Percentiles rank a stretch among this genome's conserved stretches.
Conservation (phyloP, 2,113 vertebrate species). For the Fulmarus glacialis region DNA sequence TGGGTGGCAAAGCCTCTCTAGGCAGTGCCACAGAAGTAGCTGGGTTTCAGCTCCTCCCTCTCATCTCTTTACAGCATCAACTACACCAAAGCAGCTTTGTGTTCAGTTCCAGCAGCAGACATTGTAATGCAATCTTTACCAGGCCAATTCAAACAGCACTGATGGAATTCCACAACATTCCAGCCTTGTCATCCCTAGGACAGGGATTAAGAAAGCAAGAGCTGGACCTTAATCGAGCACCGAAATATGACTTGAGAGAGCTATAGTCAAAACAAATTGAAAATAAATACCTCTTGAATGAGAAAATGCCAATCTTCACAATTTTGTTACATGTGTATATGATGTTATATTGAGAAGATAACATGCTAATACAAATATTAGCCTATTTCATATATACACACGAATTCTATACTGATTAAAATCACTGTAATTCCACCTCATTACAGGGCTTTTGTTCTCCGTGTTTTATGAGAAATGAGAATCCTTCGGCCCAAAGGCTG, state of each 20-base stretch:
- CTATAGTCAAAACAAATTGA: background rate
- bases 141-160: background rate
- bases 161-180: background rate
- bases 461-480: background rate
- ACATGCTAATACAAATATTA: background rate
- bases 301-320: background rate
- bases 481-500: background rate
- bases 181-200: background rate
- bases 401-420: background rate
- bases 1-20: background rate
- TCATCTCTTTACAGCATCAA: background rate
- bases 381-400: background rate
- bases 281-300: background rate
- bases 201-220: background rate
- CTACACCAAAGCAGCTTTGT: background rate
- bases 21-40: background rate
- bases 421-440: background rate
- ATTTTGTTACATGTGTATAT: background rate
- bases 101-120: background rate
- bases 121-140: background rate
- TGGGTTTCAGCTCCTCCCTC: background rate
- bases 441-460: background rate
- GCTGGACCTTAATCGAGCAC: background rate
- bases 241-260: background rate
- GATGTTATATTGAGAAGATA: background rate